Evolutionary conservation across 2,797 vertebrate species (phyloP).

Genomic region (Denticeps clupeoides): DNA sequence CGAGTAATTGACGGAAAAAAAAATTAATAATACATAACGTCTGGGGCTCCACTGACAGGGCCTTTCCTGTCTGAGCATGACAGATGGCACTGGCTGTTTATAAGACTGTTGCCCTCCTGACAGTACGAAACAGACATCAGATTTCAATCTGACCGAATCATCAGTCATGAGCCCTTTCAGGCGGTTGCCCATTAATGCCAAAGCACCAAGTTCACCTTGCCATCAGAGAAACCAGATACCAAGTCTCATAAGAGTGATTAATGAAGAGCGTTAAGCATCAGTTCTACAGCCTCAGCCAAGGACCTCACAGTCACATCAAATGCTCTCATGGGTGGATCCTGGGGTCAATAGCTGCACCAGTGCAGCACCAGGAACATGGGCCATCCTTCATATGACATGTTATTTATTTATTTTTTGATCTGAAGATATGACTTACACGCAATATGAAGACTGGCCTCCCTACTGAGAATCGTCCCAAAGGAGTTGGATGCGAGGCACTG

Average conservation of each 20-base stretch:
- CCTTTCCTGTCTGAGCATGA: constrained; percentile 2
- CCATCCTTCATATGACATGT: too few relatives aligned
- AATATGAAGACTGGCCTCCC: constrained; percentile 82
- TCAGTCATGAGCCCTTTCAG: constrained; percentile 52
- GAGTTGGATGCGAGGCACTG: constrained; percentile 88
- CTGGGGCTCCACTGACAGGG: constrained; percentile 23
- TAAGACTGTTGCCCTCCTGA: too few relatives aligned
- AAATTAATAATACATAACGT: constrained; percentile 45
- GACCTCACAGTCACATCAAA: constrained; percentile 30
- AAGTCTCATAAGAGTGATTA: constrained; percentile 47
- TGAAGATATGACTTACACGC: constrained; percentile 73
- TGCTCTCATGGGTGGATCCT: constrained; percentile 15
- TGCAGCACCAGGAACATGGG: too few relatives aligned
- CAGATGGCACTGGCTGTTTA: constrained; percentile 12
- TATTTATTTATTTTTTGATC: too few relatives aligned
- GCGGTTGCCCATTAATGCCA: constrained; percentile 46
- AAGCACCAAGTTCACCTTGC: constrained; percentile 53
- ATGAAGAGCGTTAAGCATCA: constrained; percentile 42
- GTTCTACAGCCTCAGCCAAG: constrained; percentile 35
- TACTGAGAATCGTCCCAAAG: constrained; percentile 82
- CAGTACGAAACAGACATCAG: constrained; percentile 44
- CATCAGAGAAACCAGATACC: constrained; percentile 41
- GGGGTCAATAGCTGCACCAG: too few relatives aligned
- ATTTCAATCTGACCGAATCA: constrained; percentile 45
- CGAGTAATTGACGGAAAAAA: constrained; percentile 38